Base-by-base conservation (phyloP, 2,888 invertebrate genomes). In the Andrena trimmerana region DNA sequence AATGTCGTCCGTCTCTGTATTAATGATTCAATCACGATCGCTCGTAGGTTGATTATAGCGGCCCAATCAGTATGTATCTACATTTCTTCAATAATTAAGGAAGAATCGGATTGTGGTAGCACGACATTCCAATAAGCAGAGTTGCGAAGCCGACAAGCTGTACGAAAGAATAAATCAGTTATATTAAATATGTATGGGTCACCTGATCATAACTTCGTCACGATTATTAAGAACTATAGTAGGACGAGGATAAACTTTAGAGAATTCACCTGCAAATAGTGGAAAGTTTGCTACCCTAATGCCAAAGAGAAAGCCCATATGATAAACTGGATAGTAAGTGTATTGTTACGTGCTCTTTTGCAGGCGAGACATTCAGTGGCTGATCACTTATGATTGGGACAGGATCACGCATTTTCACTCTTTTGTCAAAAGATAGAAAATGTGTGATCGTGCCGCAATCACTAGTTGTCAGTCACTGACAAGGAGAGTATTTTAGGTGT, bases 261-360 rank as follows among this genome's bases (percentile, higher is more conserved):
- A 60, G 52, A 67, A 48, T 81, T 90, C 92, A 96, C 95, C 93
- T 98, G 97, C 80, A 97, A 95, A 94, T 96, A 96, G 94, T 97
- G 96, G 94, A 99, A 98, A 0, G 92, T 89, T 94, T 99, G 98
- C 97, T 97, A 98, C 52, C 95, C 92, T 48, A 98, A 95, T 0
- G 95, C 94, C 62, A 99, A 94, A 0, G 97, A 97, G 71, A 97
- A 96, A 80, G 96, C 94, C 99, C 99, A 99, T 90, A 99, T 97
- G n/a, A 98, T 96, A 63, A 99, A 20, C 20, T 20, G 20, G 20
- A 20, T 20, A 20, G 20, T 20, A 20, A 20, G 20, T 20, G 20
- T 20, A 20, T 20, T 20, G 20, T 20, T 20, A 33, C 8, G 2
- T 33, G 1, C 8, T 33, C 2, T 33, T 36, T 36, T 36, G 0